Percentiles rank a stretch among this genome's conserved stretches.
phyloP scores from a whole-genome alignment of 2,113 vertebrate species.

The Periophthalmodon schlosseri region DNA sequence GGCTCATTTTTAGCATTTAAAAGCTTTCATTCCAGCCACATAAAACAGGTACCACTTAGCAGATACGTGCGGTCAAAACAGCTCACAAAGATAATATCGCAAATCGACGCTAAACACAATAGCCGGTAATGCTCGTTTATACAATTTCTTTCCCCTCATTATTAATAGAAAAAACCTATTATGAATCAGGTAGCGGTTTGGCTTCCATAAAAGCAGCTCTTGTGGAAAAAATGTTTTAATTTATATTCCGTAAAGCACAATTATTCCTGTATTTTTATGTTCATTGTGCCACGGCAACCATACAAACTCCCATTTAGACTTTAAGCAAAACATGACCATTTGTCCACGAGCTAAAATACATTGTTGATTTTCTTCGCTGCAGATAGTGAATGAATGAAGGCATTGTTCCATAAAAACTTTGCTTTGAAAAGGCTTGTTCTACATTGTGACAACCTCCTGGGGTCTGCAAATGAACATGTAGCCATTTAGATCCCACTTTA shows the following conservation, averaged over 20 bases:
- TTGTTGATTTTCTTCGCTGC: slow-evolving; percentile 20
- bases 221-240: slow-evolving; percentile 5
- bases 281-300: slow-evolving; percentile 17
- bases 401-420: slow-evolving; percentile 40
- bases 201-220: background rate
- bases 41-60: slow-evolving; percentile 6
- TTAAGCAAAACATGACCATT: slow-evolving; percentile 25
- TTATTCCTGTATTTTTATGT: slow-evolving; percentile 6
- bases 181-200: slow-evolving; percentile 6
- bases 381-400: slow-evolving; percentile 32
- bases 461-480: slow-evolving; percentile 33
- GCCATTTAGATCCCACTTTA: slow-evolving; percentile 34
- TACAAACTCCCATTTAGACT: slow-evolving; percentile 12
- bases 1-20: slow-evolving; percentile 7
- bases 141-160: slow-evolving; percentile 6
- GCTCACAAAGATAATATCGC: slow-evolving; percentile 2
- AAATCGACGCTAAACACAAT: slow-evolving; percentile 6
- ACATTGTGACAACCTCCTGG: slow-evolving; percentile 50
- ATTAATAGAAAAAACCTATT: slow-evolving; percentile 7
- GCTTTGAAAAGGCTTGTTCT: slow-evolving; percentile 41
- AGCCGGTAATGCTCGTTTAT: background rate
- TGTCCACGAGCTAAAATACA: slow-evolving; percentile 40
- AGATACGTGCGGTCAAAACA: slow-evolving; percentile 1
- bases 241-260: slow-evolving; percentile 15
- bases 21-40: background rate